Base-by-base conservation (phyloP, 2,113 vertebrate genomes). In the Cyphomyrus discorhynchus region DNA sequence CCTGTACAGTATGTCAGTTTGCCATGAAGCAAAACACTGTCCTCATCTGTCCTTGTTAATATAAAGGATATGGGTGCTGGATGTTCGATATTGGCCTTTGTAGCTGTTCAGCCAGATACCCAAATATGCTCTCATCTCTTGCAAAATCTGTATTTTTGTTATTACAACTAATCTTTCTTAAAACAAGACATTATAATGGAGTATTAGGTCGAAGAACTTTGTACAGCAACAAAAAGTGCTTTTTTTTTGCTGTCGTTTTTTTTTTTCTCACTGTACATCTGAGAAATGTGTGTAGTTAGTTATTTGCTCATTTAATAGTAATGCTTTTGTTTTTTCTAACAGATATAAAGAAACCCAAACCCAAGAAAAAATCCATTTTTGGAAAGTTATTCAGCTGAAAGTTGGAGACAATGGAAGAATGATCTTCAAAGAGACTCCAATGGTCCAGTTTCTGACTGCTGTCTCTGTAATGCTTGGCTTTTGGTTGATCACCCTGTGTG, bases 291-390 rank as follows among this genome's bases (percentile, higher is more conserved):
- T 31, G n/a, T 19, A 17, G 13, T 13, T 19, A 17, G 13, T 13
- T 74, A 39, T 35, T 80, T 35, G 10, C 0, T 77, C 9, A 27
- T 50, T 85, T 85, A 49, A 85, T 85, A 46, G 9, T 24, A 88
- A 49, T 24, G 0, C 39, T 35, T 5, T 42, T 86, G 35, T 49
- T 9, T 89, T 89, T 46, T 77, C 49, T 86, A 87, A 50, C 91
- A 96, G 96, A 93, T 89, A 35, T 94, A 2, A 96, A 96, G 91
- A 96, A 96, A 89, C 94, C 95, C 2, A 95, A 95, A 90, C 80
- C 88, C 5, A 96, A 96, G 94, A 96, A 93, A 83, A 95, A 94
- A 91, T 95, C 94, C 24, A 84, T 93, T 9, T 91, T 94, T 45
- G 88, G 93, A 89, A 94, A 92, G 89, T 90, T 94, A 88, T 96